These are phyloP conservation scores for Aporrectodea caliginosa DNA, from an alignment of 1,140 invertebrate species.

Conservation along the genomic window DNA sequence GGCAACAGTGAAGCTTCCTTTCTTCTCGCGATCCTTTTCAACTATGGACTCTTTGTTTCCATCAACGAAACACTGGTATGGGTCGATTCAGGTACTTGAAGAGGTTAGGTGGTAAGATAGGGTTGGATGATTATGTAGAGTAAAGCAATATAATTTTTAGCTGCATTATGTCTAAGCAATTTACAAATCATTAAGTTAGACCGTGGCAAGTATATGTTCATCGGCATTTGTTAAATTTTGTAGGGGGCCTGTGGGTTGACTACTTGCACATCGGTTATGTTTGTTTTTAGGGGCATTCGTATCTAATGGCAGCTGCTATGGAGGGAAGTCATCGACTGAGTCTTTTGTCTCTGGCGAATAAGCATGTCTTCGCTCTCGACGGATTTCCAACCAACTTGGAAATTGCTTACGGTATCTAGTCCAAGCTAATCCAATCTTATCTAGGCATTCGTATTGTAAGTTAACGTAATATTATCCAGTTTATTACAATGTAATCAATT, in stretches of 20 bases:
- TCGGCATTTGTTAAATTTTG: no score
- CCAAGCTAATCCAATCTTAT: no score
- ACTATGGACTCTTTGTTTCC: conserved; percentile 41
- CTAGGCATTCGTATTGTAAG: background rate
- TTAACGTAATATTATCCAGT: background rate
- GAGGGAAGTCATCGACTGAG: conserved; percentile 39
- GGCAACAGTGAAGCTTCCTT: conserved; percentile 46
- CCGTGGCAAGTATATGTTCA: no score
- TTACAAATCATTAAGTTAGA: background rate
- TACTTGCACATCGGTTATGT: no score
- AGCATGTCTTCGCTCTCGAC: conserved; percentile 44
- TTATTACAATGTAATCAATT: background rate
- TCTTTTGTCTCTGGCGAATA: conserved; percentile 42
- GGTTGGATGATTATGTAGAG: background rate
- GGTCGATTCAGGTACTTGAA: background rate
- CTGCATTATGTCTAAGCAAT: background rate
- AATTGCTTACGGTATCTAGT: conserved; percentile 41
- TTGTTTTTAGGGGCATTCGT: conserved; percentile 24
- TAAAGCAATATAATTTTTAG: background rate
- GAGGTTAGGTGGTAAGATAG: background rate
- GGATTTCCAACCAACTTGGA: conserved; percentile 38
- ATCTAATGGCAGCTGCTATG: conserved; percentile 27
- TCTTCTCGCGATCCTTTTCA: conserved; percentile 43
- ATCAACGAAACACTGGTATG: conserved; percentile 43
- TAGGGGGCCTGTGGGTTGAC: no score